These are phyloP conservation scores for Magallana angulata DNA, from an alignment of 1,140 invertebrate species.

Conservation along the genomic window DNA sequence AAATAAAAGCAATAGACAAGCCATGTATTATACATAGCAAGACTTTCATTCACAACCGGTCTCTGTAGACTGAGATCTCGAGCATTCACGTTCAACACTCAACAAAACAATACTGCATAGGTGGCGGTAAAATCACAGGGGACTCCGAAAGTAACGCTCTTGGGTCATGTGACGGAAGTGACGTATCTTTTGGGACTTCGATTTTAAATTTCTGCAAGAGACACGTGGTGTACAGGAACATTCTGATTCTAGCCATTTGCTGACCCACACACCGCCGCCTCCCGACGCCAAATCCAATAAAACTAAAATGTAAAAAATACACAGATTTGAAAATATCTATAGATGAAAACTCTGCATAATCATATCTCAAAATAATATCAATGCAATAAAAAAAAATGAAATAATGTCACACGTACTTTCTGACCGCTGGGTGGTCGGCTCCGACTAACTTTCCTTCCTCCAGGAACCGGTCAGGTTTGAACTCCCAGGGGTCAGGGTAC, in stretches of 20 bases:
- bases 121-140: constrained; percentile 48
- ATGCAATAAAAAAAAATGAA: too few species aligned
- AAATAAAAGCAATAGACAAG: too few species aligned
- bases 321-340: not conserved
- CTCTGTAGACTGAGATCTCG: too few species aligned
- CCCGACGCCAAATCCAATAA: constrained; percentile 55
- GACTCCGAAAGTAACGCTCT: constrained; percentile 32
- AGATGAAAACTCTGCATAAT: too few species aligned
- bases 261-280: constrained; percentile 50
- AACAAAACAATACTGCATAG: constrained; percentile 1
- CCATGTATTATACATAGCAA: too few species aligned
- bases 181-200: constrained; percentile 39
- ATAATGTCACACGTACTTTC: constrained; percentile 59
- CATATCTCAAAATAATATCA: too few species aligned
- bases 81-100: not conserved
- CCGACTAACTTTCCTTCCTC: constrained; percentile 64
- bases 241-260: constrained; percentile 52
- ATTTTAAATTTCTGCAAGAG: constrained; percentile 47
- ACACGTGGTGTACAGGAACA: constrained; percentile 52
- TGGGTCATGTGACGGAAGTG: constrained; percentile 50
- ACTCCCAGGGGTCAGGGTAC: constrained; percentile 87
- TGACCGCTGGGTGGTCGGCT: constrained; percentile 59
- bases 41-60: too few species aligned
- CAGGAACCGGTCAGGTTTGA: constrained; percentile 84
- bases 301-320: constrained; percentile 43